Evolutionary conservation across 2,113 vertebrate species (phyloP).

Genomic region (Myrmecophaga tridactyla): DNA sequence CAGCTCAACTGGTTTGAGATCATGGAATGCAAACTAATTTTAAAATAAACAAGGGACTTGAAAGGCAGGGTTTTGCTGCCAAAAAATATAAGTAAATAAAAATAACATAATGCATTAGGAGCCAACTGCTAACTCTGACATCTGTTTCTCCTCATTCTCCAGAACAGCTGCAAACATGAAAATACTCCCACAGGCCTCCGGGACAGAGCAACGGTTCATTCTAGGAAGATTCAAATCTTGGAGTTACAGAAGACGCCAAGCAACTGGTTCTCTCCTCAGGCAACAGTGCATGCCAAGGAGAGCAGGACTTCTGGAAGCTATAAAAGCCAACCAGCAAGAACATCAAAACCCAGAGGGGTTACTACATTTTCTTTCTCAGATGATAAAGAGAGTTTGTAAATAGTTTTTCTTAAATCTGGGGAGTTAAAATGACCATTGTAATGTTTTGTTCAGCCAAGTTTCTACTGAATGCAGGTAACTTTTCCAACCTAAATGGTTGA

Average conservation of each 20-base stretch:
- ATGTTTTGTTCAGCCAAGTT: neutral
- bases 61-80: constrained; percentile 49
- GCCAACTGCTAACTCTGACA: constrained; percentile 40
- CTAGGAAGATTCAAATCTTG: neutral
- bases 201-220: neutral
- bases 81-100: neutral
- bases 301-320: neutral
- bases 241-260: neutral
- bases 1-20: constrained; percentile 38
- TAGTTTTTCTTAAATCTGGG: neutral
- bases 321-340: neutral
- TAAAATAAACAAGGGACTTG: constrained; percentile 57
- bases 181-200: constrained; percentile 15
- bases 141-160: constrained; percentile 3
- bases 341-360: neutral
- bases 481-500: neutral
- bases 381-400: neutral
- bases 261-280: neutral
- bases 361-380: neutral
- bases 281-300: neutral
- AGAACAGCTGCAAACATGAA: constrained; percentile 58
- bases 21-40: constrained; percentile 51
- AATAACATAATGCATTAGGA: constrained; percentile 6
- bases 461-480: neutral
- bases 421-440: neutral